Base-by-base conservation (phyloP, 2,797 vertebrate species). In the Aselliscus stoliczkanus region DNA sequence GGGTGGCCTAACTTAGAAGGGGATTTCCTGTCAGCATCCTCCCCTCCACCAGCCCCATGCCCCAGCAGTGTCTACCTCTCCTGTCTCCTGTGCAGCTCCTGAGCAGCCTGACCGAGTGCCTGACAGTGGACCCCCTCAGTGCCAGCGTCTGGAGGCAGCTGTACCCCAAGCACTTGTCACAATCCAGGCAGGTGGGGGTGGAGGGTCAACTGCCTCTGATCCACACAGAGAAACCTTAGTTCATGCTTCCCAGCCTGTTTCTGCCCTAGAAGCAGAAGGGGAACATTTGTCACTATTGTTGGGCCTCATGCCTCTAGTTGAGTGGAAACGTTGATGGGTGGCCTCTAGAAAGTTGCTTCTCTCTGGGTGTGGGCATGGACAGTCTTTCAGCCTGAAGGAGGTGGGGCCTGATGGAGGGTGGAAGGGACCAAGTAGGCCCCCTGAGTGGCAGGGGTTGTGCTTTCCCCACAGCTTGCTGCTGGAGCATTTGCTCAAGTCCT, bases 121-220 rank as follows among this genome's bases (percentile, higher is more conserved):
- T 99, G 97, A 98, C 98, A 52, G 98, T 99, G 93, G 99, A 99
- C 64, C 98, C 99, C 0, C 99, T 99, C 97, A 99, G 99, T 97
- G 98, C 99, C 77, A 99, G 98, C 0, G 99, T 99, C 79, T 99
- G 99, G 99, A 98, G 99, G 97, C 99, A 99, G 98, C 99, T 99
- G 21, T 99, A 99, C 96, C 99, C 98, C 54, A 99, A 99, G 97
- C 99, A 99, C 95, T 98, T 99, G 29, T 96, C 99, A 4, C 99
- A 99, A 97, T 99, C 99, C 97, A 99, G 99, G 99, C 97, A 99
- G 99, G 99, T 99, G 67, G 14, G 2, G 91, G 96, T 2, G 7
- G 0, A 12, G 64, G 27, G 65, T 90, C 12, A 4, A 58, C n/a
- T 3, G 5, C 64, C 77, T 50, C 27, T 44, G 12, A 15, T 27